Conservation (phyloP, 2,888 invertebrate species). For the Magallana nippona region DNA sequence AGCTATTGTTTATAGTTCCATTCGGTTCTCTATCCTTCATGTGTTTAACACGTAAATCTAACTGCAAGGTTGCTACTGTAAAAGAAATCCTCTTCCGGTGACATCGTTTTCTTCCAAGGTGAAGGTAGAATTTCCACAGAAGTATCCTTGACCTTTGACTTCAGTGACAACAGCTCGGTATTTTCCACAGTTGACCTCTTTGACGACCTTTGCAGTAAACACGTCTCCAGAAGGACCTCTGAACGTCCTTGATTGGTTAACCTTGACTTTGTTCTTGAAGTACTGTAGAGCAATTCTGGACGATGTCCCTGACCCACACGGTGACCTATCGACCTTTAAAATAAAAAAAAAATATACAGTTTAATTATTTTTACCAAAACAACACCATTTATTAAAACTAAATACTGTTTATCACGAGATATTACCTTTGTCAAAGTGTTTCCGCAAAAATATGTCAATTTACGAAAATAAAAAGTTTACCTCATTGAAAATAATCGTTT, state of each 20-base stretch:
- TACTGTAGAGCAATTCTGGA: conserved; percentile 78
- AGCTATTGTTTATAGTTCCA: too few relatives aligned
- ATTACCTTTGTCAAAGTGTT: too few relatives aligned
- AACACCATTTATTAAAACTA: too few relatives aligned
- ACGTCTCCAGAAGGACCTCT: conserved; percentile 67
- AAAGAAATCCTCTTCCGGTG: conserved; percentile 74
- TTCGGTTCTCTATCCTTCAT: too few relatives aligned
- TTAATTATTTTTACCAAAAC: too few relatives aligned
- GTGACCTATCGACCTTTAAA: conserved; percentile 79
- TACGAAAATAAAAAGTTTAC: too few relatives aligned
- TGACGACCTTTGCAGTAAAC: conserved; percentile 62
- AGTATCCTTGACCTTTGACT: conserved; percentile 75
- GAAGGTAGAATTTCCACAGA: conserved; percentile 70
- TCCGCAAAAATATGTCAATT: too few relatives aligned
- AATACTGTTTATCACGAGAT: too few relatives aligned
- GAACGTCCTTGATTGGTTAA: conserved; percentile 72
- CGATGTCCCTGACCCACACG: conserved; percentile 79
- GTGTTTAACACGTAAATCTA: too few relatives aligned
- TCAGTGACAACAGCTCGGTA: conserved; percentile 77
- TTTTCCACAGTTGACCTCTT: conserved; percentile 58
- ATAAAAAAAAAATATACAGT: neutral
- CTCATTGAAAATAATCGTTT: too few relatives aligned
- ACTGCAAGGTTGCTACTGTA: conserved; percentile 48
- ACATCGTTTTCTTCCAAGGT: conserved; percentile 75
- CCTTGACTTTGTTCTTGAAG: conserved; percentile 62